These are phyloP conservation scores for Drosophila rubida DNA, from an alignment of 2,888 invertebrate genomes.

Conservation along the genomic window DNA sequence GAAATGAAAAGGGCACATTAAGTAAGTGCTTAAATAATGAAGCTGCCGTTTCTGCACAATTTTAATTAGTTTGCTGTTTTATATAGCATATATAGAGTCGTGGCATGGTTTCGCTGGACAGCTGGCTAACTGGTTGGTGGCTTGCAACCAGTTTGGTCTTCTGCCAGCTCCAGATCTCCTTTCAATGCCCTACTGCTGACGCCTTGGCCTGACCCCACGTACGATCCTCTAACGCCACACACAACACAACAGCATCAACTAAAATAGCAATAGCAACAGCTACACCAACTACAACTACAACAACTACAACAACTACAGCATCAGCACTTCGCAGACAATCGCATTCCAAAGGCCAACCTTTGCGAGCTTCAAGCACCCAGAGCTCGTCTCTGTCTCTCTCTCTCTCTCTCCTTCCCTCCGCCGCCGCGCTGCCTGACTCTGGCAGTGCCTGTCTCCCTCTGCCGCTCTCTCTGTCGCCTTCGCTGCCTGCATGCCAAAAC, in stretches of 20 bases:
- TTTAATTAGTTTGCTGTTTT: not conserved
- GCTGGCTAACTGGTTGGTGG: conserved; percentile 25
- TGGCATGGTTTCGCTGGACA: not conserved
- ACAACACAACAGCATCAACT: conserved; percentile 21
- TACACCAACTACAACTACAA: conserved; percentile 11
- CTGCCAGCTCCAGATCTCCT: conserved; percentile 44
- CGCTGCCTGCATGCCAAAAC: conserved; percentile 70
- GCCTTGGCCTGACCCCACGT: conserved; percentile 72
- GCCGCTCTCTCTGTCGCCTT: conserved; percentile 19
- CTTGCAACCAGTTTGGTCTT: conserved; percentile 43
- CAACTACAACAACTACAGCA: conserved; percentile 16
- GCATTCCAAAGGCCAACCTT: conserved; percentile 68
- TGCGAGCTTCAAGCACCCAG: conserved; percentile 22
- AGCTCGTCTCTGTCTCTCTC: conserved; percentile 27
- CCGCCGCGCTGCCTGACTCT: conserved; percentile 68
- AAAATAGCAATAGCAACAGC: conserved; percentile 12
- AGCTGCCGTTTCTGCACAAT: not conserved
- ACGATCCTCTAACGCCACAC: conserved; percentile 63
- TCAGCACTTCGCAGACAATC: conserved; percentile 60
- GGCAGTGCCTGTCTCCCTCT: conserved; percentile 48
- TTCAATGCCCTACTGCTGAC: conserved; percentile 55
- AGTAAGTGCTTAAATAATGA: not conserved
- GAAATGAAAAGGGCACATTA: not conserved
- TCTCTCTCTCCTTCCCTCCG: conserved; percentile 4
- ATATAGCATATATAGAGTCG: not conserved